Conservation (phyloP, 2,797 vertebrate species). For the Bryconaethiops microstoma region DNA sequence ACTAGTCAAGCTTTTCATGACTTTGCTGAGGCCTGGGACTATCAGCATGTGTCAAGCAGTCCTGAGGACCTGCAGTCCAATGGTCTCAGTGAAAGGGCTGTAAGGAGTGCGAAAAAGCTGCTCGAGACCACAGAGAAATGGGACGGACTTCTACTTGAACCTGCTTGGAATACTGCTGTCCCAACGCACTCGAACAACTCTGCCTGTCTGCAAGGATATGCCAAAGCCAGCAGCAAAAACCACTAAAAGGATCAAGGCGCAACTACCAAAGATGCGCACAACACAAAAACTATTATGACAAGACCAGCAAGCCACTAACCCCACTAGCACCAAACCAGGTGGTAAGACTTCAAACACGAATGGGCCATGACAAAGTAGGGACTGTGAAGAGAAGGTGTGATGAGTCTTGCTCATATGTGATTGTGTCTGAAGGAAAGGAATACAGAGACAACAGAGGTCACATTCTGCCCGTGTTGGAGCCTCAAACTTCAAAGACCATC, state of each 20-base stretch:
- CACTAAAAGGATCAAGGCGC: not conserved
- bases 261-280: constrained; percentile 16
- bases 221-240: not conserved
- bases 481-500: not conserved
- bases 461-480: constrained; percentile 21
- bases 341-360: constrained; percentile 21
- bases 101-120: constrained; percentile 17
- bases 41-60: constrained; percentile 16
- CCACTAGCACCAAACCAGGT: not conserved
- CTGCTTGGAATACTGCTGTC: constrained; percentile 25
- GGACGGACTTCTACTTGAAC: constrained; percentile 30
- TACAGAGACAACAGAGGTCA: constrained; percentile 19
- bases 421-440: constrained; percentile 16
- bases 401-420: constrained; percentile 2
- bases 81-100: not conserved
- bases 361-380: constrained; percentile 5
- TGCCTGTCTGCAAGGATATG: constrained; percentile 20
- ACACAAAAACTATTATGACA: constrained; percentile 18
- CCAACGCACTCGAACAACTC: not conserved
- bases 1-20: constrained; percentile 3
- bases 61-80: constrained; percentile 31
- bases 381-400: constrained; percentile 1
- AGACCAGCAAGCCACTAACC: constrained; percentile 6
- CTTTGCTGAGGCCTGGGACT: constrained; percentile 10
- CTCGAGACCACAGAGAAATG: constrained; percentile 32